Percentiles rank a stretch among this genome's conserved stretches.
phyloP scores from a whole-genome alignment of 2,113 vertebrate genomes.

The Cisticola juncidis region DNA sequence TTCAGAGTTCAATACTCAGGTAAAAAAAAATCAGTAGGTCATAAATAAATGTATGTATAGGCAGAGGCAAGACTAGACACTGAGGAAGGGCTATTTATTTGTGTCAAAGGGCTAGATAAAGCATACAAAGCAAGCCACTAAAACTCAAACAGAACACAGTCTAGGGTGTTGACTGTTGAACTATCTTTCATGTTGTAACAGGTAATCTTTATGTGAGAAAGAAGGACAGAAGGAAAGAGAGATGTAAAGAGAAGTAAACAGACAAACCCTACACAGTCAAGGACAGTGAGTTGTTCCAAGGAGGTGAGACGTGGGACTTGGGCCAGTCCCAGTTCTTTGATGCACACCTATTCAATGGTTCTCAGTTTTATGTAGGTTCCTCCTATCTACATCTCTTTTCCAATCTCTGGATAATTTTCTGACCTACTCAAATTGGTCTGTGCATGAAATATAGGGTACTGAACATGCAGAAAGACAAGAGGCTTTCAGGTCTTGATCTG shows the following conservation, averaged over 20 bases:
- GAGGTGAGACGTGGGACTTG: not conserved
- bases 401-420: not conserved
- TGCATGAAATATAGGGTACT: not conserved
- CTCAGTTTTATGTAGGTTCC: not conserved
- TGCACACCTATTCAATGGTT: not conserved
- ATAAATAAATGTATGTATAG: not conserved
- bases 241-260: not conserved
- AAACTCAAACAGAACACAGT: not conserved
- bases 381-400: not conserved
- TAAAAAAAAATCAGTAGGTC: not conserved
- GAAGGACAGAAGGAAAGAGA: not conserved
- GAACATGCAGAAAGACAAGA: not conserved
- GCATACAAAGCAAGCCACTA: not conserved
- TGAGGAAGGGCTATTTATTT: not conserved
- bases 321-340: not conserved
- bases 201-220: not conserved
- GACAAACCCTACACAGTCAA: not conserved
- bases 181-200: not conserved
- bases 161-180: not conserved
- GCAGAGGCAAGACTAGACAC: not conserved
- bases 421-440: not conserved
- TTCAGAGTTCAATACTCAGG: not conserved
- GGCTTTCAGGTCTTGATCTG: not conserved
- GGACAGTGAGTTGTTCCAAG: not conserved
- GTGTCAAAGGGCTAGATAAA: not conserved